These are phyloP conservation scores for Notodonta ziczac DNA, from an alignment of 2,888 invertebrate genomes.

Conservation along the genomic window DNA sequence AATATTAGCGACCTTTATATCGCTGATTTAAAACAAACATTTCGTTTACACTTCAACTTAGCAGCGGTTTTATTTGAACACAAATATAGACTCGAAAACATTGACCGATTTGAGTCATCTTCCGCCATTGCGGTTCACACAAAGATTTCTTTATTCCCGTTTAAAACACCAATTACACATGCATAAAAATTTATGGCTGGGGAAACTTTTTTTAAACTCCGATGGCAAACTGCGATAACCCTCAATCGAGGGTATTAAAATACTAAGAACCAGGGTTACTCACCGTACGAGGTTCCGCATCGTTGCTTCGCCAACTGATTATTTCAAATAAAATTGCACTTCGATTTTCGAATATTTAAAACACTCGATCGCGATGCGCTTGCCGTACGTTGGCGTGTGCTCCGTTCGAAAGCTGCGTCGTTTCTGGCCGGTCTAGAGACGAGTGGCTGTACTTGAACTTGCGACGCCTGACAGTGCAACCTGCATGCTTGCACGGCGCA, in stretches of 20 bases:
- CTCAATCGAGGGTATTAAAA: constrained; percentile 50
- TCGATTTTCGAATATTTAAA: constrained; percentile 47
- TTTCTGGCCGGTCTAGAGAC: constrained; percentile 57
- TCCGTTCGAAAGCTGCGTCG: constrained; percentile 63
- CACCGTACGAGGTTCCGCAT: constrained; percentile 76
- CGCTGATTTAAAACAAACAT: background rate
- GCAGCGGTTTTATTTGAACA: constrained; percentile 4
- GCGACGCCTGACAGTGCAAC: constrained; percentile 56
- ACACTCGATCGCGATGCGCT: constrained; percentile 51
- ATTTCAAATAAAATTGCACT: constrained; percentile 47
- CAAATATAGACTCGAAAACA: constrained; percentile 15
- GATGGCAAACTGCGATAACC: constrained; percentile 51
- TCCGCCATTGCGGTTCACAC: constrained; percentile 9
- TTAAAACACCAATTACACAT: constrained; percentile 40
- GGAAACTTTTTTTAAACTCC: constrained; percentile 40
- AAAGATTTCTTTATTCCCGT: constrained; percentile 33
- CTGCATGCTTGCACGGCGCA: constrained; percentile 72
- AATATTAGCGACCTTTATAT: background rate
- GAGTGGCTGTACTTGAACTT: constrained; percentile 75
- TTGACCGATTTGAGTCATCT: constrained; percentile 25
- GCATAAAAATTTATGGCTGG: constrained; percentile 44
- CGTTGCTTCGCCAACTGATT: constrained; percentile 44
- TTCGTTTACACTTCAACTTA: background rate
- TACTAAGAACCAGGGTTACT: constrained; percentile 49
- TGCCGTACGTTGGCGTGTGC: constrained; percentile 54